These are phyloP conservation scores for Achatina immaculata DNA, from an alignment of 1,140 invertebrate species.

Conservation along the genomic window DNA sequence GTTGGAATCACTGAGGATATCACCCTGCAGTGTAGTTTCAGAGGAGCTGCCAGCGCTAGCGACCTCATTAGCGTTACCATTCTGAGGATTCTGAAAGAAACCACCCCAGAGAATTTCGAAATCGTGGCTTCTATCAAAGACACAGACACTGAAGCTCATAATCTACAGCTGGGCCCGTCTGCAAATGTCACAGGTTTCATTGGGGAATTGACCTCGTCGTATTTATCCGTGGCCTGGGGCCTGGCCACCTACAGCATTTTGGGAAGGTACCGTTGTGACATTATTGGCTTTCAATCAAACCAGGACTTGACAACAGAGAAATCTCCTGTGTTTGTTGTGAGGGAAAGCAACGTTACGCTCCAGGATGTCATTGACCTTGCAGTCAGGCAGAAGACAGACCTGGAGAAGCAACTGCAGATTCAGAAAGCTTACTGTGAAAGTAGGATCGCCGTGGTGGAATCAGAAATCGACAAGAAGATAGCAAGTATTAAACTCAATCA, in stretches of 20 bases:
- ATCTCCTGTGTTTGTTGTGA: background rate
- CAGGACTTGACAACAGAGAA: background rate
- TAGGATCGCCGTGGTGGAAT: background rate
- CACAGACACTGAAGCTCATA: too few species aligned
- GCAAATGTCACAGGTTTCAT: background rate
- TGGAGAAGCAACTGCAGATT: background rate
- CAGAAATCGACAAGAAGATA: background rate
- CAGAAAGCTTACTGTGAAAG: background rate
- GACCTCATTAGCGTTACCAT: background rate
- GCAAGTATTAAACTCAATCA: background rate
- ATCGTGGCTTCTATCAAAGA: background rate
- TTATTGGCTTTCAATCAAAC: background rate
- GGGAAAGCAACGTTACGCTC: background rate
- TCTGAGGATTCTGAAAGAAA: conserved; percentile 1
- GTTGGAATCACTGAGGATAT: background rate
- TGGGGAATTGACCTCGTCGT: background rate
- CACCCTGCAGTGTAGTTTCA: background rate
- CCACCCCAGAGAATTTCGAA: background rate
- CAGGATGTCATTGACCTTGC: background rate
- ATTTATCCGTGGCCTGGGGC: background rate
- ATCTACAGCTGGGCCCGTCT: background rate
- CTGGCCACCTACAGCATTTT: background rate
- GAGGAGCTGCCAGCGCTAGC: background rate
- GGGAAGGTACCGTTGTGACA: conserved; percentile 1
- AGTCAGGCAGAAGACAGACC: background rate